phyloP scores from a whole-genome alignment of 2,888 invertebrate genomes.

The Torymus texanus region DNA sequence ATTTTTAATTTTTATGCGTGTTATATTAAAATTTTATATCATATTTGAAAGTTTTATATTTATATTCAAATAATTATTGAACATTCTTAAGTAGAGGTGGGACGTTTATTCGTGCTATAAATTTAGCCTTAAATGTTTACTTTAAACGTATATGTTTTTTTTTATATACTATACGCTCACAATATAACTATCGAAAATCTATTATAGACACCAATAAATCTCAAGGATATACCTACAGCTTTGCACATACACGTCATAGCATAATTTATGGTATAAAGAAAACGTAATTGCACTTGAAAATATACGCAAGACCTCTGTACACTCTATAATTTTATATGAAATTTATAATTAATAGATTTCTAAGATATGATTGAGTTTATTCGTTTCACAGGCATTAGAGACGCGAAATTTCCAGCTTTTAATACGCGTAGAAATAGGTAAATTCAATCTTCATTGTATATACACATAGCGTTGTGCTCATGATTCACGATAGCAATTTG shows the following conservation, averaged over 20 bases:
- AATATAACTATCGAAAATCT: constrained; percentile 42
- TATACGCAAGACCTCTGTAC: background rate
- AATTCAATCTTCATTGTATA: no score
- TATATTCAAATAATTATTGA: background rate
- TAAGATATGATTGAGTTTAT: no score
- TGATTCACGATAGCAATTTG: no score
- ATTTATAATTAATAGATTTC: no score
- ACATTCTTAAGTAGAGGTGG: background rate
- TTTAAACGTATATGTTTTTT: constrained; percentile 17
- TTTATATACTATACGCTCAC: constrained; percentile 1
- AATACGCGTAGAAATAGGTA: no score
- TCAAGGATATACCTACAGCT: constrained; percentile 23
- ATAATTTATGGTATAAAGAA: constrained; percentile 15
- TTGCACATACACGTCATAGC: constrained; percentile 11
- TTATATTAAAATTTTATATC: no score
- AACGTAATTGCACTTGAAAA: background rate
- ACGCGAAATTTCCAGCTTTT: no score
- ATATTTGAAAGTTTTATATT: no score
- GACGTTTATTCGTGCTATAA: constrained; percentile 8
- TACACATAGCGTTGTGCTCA: no score
- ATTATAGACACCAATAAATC: constrained; percentile 38
- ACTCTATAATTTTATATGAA: background rate
- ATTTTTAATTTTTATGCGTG: no score
- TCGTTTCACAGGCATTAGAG: background rate
- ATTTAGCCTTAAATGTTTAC: constrained; percentile 21